A percentile compares a stretch with the other conserved stretches of the same genome.
phyloP scores from a whole-genome alignment of 2,888 invertebrate genomes.

The Hypercompe scribonia region DNA sequence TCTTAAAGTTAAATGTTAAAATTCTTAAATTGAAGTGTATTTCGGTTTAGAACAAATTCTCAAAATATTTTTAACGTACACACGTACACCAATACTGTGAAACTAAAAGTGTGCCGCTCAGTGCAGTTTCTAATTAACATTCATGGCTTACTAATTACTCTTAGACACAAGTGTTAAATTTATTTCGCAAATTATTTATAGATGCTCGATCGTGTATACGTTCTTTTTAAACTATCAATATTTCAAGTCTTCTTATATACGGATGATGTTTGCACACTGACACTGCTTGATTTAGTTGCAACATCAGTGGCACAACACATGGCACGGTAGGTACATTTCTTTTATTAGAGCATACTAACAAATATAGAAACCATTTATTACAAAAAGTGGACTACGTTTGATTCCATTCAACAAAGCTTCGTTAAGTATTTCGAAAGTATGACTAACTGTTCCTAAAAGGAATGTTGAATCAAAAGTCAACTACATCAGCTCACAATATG shows the following conservation, averaged over 20 bases:
- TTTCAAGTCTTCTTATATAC: constrained; percentile 1
- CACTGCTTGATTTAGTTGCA: constrained; percentile 56
- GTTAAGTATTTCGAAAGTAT: constrained; percentile 63
- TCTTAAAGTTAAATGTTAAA: too few species aligned
- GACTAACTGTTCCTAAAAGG: constrained; percentile 25
- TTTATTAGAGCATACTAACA: constrained; percentile 50
- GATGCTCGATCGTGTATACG: constrained; percentile 41
- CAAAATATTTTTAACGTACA: neutral
- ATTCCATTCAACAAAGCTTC: constrained; percentile 63
- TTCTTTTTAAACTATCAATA: constrained; percentile 33
- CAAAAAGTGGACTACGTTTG: constrained; percentile 58
- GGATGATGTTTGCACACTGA: constrained; percentile 36
- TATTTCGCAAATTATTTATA: constrained; percentile 32
- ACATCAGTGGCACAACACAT: constrained; percentile 56
- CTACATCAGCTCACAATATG: constrained; percentile 9
- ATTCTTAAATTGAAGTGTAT: neutral
- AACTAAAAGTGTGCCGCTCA: neutral
- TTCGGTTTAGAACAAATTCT: neutral
- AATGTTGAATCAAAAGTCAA: constrained; percentile 22
- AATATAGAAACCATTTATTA: constrained; percentile 73
- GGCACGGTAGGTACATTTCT: constrained; percentile 42
- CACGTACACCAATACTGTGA: neutral
- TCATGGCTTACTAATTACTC: constrained; percentile 29
- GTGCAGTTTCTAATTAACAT: constrained; percentile 14
- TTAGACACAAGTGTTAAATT: constrained; percentile 20